Evolutionary conservation across 2,113 vertebrate species (phyloP), one percentile per base, ranked within the genome.

Genomic region (Cygnus buccinator): DNA sequence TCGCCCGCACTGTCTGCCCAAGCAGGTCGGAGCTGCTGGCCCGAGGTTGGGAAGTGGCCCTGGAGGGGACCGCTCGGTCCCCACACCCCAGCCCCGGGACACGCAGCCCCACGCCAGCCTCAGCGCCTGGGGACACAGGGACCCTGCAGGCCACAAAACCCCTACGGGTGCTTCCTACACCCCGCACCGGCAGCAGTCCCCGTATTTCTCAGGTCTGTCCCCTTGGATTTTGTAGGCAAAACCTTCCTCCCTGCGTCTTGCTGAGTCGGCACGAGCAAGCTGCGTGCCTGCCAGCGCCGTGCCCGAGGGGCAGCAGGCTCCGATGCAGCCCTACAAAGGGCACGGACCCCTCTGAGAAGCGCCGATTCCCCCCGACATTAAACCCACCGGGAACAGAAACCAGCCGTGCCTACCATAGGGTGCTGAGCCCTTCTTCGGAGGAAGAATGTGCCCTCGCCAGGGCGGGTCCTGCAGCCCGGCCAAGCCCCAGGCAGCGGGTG

Each of bases 361-460:
- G 12, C 86, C 4, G 19, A 71, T 48, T 35, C 22, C 78, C 61
- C 0, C 0, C 1, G 5, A 3, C 37, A 11, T 20, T 1, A 50
- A 29, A 35, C 61, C 61, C 41, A 4, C 15, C 23, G 17, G 54
- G 48, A 79, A 61, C 41, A 74, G 33, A 43, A 15, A 16, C 4
- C 66, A 29, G 70, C 68, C 2, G 26, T 85, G 86, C 94, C 92
- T 41, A 87, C 85, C 39, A 2, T 41, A 39, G 0, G 2, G 17
- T 0, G 68, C 85, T 22, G 26, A 29, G 88, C 81, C 9, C 44
- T 44, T 18, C 44, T 44, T 44, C 44, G 0, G 28, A 72, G 74
- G 14, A 52, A 11, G 7, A 28, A 67, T 44, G 63, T 31, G 87
- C 41, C 65, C 31, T 28, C 6, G 23, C 2, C 5, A 50, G 62